These are phyloP conservation scores for Synaphobranchus kaupii DNA, from an alignment of 2,797 vertebrate species.

Conservation along the genomic window DNA sequence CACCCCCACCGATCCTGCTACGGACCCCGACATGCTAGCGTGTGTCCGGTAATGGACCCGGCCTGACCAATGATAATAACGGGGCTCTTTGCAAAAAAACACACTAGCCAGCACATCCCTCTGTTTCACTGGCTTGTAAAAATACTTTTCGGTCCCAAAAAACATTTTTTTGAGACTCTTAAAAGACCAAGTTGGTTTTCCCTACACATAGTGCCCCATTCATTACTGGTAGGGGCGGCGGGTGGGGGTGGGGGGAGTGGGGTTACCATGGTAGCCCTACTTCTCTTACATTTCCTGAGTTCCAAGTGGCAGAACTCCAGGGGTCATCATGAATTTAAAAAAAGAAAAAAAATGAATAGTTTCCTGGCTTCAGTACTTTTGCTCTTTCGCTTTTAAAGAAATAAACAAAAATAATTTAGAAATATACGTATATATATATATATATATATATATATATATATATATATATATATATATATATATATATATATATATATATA, in stretches of 20 bases:
- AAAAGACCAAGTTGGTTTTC: constrained; percentile 80
- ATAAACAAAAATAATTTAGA: constrained; percentile 72
- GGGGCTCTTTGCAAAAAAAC: constrained; percentile 42
- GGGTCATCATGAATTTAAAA: constrained; percentile 81
- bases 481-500: too few species aligned
- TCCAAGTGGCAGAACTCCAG: constrained; percentile 82
- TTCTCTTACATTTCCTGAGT: constrained; percentile 85
- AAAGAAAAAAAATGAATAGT: constrained; percentile 79
- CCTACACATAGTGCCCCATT: constrained; percentile 95
- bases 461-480: too few species aligned
- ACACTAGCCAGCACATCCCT: constrained; percentile 62
- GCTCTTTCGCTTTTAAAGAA: constrained; percentile 62
- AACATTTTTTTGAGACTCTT: constrained; percentile 79
- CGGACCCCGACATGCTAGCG: constrained; percentile 45
- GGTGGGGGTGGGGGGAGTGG: constrained; percentile 55
- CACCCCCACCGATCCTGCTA: constrained; percentile 54
- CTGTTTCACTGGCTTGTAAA: constrained; percentile 82
- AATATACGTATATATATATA: not conserved
- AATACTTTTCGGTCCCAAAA: constrained; percentile 62
- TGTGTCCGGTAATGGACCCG: constrained; percentile 65
- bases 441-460: too few species aligned
- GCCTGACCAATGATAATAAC: constrained; percentile 38
- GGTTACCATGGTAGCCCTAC: constrained; percentile 82
- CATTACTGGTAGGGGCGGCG: constrained; percentile 74
- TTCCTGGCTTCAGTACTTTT: constrained; percentile 78